These are phyloP conservation scores for Periplaneta americana DNA, from an alignment of 1,140 invertebrate genomes.

Conservation along the genomic window DNA sequence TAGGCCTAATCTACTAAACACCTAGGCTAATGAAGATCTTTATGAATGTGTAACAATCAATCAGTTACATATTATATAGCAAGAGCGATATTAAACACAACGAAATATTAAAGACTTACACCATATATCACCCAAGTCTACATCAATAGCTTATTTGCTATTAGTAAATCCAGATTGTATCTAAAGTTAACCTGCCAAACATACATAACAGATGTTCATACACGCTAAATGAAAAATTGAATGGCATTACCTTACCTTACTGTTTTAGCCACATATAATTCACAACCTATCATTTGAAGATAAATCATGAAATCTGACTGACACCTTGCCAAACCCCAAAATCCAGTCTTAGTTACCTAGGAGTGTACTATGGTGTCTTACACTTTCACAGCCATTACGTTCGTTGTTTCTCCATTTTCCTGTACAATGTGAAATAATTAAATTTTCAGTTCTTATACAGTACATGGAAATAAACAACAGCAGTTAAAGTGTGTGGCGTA, in stretches of 20 bases:
- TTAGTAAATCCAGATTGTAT: too few relatives aligned
- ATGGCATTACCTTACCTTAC: neutral
- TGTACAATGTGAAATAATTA: neutral
- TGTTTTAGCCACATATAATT: neutral
- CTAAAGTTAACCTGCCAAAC: too few relatives aligned
- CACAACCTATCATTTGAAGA: neutral
- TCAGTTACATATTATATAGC: too few relatives aligned
- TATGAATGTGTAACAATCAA: too few relatives aligned
- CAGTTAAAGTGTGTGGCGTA: neutral
- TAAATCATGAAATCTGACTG: neutral
- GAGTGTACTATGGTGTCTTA: neutral
- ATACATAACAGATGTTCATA: neutral
- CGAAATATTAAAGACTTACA: too few relatives aligned
- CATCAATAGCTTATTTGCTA: too few relatives aligned
- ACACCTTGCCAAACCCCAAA: neutral
- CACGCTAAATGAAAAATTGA: neutral
- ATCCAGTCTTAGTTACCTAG: neutral
- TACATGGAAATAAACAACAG: neutral
- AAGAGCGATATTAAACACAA: too few relatives aligned
- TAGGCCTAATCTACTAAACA: too few relatives aligned
- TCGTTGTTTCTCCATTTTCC: slow-evolving; percentile 3
- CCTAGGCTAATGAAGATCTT: too few relatives aligned
- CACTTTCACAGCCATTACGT: slow-evolving; percentile 3
- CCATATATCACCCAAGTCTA: too few relatives aligned
- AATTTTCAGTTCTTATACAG: neutral